Base-by-base conservation (phyloP, 2,888 invertebrate species). In the Tenthredo distinguenda region DNA sequence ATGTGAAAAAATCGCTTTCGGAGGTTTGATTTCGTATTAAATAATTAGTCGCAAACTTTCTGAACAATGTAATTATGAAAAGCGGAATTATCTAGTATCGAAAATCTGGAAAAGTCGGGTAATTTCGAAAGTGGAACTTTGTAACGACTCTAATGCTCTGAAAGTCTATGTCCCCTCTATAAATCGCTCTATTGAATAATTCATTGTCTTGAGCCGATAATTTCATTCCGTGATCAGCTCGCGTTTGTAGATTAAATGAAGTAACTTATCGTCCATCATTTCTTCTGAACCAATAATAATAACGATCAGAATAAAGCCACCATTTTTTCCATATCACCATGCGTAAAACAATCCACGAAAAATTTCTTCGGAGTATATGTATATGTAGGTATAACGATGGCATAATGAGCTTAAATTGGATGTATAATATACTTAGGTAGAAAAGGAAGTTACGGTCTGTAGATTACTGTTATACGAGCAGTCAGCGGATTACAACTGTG, bases 371-470 rank as follows among this genome's bases (percentile, higher is more conserved):
- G 31, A 26, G n/a, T 21, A 34, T 15, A 21, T 43, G 15, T 31
- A 2, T 50, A 77, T 21, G 15, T 18, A 4, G 40, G 7, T 31
- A 7, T 50, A 77, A 77, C 50, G 50, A 77, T 47, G 50, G 31
- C 21, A 62, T 81, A n/a, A 40, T 81, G 40, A 37, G 47, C 40
- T n/a, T n/a, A 77, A 50, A 77, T 77, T 62, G 58, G 62, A 79
- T 58, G 34, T 62, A 62, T 40, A 79, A 34, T 58, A 62, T 79
- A 58, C n/a, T 40, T 34, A 40, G 50, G n/a, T 31, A 26, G 50
- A 76, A 77, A 77, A 50, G 50, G 31, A 31, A 77, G 50, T 77
- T 77, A 81, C 50, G 81, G 21, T 50, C 34, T 21, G 62, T 21
- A 62, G 58, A 26, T 62, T 21, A 37, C 62, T 81, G 77, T 62